phyloP scores from a whole-genome alignment of 2,797 vertebrate species.

The Spheniscus humboldti region DNA sequence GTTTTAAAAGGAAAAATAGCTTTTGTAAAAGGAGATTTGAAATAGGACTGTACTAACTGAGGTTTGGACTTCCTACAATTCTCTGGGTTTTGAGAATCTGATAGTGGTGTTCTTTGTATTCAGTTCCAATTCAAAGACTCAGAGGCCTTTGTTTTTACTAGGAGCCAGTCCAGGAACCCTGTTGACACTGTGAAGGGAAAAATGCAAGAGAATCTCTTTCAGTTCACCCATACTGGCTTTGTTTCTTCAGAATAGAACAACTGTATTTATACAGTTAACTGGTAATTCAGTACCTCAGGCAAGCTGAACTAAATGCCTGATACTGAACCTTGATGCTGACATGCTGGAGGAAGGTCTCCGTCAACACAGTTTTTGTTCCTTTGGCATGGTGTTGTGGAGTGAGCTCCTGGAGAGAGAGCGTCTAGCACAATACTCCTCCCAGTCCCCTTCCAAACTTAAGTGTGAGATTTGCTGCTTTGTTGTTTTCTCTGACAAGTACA shows the following conservation, averaged over 20 bases:
- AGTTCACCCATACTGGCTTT: slow-evolving; percentile 33
- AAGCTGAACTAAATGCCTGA: neutral
- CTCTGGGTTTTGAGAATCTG: slow-evolving; percentile 29
- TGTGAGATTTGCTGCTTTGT: neutral
- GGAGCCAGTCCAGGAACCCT: slow-evolving; percentile 54
- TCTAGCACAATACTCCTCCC: neutral
- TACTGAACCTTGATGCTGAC: neutral
- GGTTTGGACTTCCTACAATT: slow-evolving; percentile 37
- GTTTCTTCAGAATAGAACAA: neutral
- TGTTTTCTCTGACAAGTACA: neutral
- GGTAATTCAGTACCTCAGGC: neutral
- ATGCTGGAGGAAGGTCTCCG: neutral
- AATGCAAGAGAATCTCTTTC: slow-evolving; percentile 43
- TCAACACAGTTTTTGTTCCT: neutral
- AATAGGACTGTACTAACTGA: neutral
- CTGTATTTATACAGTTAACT: neutral
- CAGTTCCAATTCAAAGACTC: slow-evolving; percentile 28
- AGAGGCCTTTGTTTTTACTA: slow-evolving; percentile 46
- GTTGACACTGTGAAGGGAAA: slow-evolving; percentile 43
- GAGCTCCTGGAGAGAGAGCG: neutral
- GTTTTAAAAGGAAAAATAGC: neutral
- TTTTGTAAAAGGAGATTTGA: neutral
- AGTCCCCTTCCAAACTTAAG: neutral
- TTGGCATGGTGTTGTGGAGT: neutral
- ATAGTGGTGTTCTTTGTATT: slow-evolving; percentile 56